Conservation (phyloP, 2,888 invertebrate species). For the Lepidonotus clava region DNA sequence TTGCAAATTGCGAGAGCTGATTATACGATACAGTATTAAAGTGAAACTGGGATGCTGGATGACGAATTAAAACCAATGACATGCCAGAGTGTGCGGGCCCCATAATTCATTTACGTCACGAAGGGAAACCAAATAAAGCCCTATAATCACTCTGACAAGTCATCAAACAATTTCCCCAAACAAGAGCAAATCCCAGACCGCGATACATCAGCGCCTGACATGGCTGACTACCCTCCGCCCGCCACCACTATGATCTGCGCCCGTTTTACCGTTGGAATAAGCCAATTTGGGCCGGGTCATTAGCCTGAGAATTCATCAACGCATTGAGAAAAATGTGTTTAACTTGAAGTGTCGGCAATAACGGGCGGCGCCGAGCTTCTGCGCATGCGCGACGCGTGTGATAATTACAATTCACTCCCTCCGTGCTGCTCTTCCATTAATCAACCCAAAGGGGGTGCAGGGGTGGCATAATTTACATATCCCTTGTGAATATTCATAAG, state of each 20-base stretch:
- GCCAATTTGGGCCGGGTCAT: constrained; percentile 7
- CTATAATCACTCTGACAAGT: constrained; percentile 21
- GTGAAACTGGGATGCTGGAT: not conserved
- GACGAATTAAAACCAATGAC: not conserved
- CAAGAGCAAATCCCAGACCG: not conserved
- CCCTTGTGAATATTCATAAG: not conserved
- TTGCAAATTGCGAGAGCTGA: not conserved
- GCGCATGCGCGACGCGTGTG: not conserved
- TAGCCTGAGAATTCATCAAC: constrained; percentile 2
- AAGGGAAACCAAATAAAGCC: not conserved
- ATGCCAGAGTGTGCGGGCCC: not conserved
- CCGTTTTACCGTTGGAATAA: not conserved
- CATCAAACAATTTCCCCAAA: constrained; percentile 13
- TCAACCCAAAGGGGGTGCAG: too few relatives aligned
- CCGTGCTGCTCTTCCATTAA: not conserved
- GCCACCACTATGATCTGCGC: not conserved
- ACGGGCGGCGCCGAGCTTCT: not conserved
- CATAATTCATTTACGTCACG: constrained; percentile 6
- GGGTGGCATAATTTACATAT: constrained; percentile 8
- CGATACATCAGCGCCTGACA: not conserved
- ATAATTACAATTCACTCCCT: constrained; percentile 4
- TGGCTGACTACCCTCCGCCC: too few relatives aligned
- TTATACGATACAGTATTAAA: not conserved
- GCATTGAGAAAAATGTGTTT: not conserved
- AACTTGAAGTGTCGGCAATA: constrained; percentile 23